Evolutionary conservation across 2,888 invertebrate genomes (phyloP).

Genomic region (Listrodromus nycthemerus): DNA sequence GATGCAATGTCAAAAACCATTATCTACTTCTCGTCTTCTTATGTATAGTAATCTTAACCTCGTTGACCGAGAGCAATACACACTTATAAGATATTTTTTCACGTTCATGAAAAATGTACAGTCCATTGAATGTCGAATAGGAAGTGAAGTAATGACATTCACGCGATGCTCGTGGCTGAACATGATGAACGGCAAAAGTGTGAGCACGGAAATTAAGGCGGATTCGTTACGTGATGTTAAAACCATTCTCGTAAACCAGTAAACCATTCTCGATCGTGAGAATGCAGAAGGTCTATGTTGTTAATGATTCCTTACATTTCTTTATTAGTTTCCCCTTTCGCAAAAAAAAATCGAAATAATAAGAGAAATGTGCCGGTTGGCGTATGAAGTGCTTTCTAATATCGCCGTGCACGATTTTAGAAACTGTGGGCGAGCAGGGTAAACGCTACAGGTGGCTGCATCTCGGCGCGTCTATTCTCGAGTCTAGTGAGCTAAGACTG

Average conservation of each 20-base stretch:
- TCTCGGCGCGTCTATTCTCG: slow-evolving; percentile 28
- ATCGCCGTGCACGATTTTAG: slow-evolving; percentile 40
- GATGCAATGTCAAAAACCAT: neutral
- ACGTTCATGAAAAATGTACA: neutral
- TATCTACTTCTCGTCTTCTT: neutral
- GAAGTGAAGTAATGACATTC: neutral
- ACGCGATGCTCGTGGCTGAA: neutral
- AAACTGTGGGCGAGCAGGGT: slow-evolving; percentile 43
- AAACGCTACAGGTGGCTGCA: slow-evolving; percentile 54
- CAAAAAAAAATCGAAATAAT: slow-evolving; percentile 18
- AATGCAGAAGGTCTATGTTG: slow-evolving; percentile 28
- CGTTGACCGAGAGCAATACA: too few relatives aligned
- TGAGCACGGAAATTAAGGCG: neutral
- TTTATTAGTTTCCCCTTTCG: slow-evolving; percentile 35
- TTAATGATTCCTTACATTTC: slow-evolving; percentile 18
- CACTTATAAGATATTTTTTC: neutral
- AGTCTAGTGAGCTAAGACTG: slow-evolving; percentile 30
- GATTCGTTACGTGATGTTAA: neutral
- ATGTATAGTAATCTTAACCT: neutral
- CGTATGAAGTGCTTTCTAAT: slow-evolving; percentile 53
- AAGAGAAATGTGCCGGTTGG: slow-evolving; percentile 24
- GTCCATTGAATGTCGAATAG: neutral
- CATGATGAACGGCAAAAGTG: neutral
- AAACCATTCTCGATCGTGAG: slow-evolving; percentile 48
- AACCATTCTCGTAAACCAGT: slow-evolving; percentile 17